These are phyloP conservation scores for Coregonus clupeaformis DNA, from an alignment of 2,113 vertebrate genomes.

Conservation along the genomic window DNA sequence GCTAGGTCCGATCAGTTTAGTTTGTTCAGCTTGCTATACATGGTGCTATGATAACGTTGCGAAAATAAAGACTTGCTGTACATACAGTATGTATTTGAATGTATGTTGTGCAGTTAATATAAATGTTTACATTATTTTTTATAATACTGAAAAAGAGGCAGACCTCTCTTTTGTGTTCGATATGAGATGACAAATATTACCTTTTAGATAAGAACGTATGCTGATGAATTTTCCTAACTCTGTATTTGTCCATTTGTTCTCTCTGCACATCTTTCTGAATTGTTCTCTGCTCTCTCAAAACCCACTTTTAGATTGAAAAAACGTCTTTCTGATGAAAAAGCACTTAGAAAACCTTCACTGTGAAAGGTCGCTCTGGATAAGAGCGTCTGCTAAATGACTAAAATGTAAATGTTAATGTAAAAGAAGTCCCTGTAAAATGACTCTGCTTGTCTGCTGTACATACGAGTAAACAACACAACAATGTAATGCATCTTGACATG, in stretches of 20 bases:
- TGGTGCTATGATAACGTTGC: constrained; percentile 73
- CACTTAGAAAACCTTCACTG: constrained; percentile 72
- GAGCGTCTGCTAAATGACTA: no score
- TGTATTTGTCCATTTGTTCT: constrained; percentile 13
- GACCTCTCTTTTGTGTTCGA: constrained; percentile 51
- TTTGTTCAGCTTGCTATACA: constrained; percentile 64
- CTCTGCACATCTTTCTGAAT: constrained; percentile 1
- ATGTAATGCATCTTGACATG: constrained; percentile 58
- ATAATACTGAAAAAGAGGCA: constrained; percentile 64
- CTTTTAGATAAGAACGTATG: constrained; percentile 46
- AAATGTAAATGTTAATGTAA: no score
- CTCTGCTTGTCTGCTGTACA: constrained; percentile 39
- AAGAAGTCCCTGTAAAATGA: constrained; percentile 40
- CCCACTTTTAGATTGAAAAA: not conserved
- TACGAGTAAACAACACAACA: constrained; percentile 46
- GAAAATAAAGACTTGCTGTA: constrained; percentile 64
- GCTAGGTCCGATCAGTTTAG: constrained; percentile 50
- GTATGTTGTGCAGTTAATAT: constrained; percentile 80
- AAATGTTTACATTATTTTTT: constrained; percentile 79
- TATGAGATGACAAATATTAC: constrained; percentile 41
- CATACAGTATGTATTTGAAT: constrained; percentile 79
- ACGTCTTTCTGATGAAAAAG: constrained; percentile 57
- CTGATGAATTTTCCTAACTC: constrained; percentile 40
- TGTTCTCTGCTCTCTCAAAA: not conserved
- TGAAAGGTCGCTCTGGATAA: no score